phyloP scores from a whole-genome alignment of 2,888 invertebrate species.

The Xestia xanthographa region DNA sequence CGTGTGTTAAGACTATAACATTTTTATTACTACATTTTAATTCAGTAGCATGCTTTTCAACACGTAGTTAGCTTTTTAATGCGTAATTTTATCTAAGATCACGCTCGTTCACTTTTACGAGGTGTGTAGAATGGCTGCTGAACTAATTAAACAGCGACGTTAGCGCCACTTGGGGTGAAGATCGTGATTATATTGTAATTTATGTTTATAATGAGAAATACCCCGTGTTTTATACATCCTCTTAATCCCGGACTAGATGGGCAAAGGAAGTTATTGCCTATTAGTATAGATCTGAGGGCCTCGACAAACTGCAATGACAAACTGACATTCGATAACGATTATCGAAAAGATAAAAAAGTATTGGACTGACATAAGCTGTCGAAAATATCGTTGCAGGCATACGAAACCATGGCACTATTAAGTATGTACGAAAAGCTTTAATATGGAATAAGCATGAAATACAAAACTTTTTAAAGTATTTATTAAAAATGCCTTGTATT shows the following conservation, averaged over 20 bases:
- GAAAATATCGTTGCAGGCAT: not conserved
- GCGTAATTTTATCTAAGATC: slow-evolving; percentile 47
- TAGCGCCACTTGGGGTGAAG: slow-evolving; percentile 36
- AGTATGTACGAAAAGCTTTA: not conserved
- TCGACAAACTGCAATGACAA: too few species aligned
- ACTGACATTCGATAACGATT: not conserved
- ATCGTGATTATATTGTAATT: slow-evolving; percentile 51
- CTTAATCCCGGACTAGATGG: not conserved
- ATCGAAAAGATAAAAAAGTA: not conserved
- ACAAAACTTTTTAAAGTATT: too few species aligned
- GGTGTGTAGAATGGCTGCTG: slow-evolving; percentile 31
- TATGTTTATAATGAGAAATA: slow-evolving; percentile 39
- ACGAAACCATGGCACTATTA: not conserved
- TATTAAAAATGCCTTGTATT: too few species aligned
- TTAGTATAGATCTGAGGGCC: not conserved
- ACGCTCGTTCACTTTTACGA: slow-evolving; percentile 54
- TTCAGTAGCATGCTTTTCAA: slow-evolving; percentile 32
- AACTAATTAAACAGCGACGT: slow-evolving; percentile 58
- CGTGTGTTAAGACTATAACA: not conserved
- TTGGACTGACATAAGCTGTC: not conserved
- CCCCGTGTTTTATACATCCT: slow-evolving; percentile 36
- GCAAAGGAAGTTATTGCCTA: not conserved
- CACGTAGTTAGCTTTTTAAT: slow-evolving; percentile 31
- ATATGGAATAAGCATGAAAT: too few species aligned
- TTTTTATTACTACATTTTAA: not conserved